Evolutionary conservation across 2,888 invertebrate genomes (phyloP), one percentile per base, ranked within the genome.

Genomic region (Drosophila monieri): DNA sequence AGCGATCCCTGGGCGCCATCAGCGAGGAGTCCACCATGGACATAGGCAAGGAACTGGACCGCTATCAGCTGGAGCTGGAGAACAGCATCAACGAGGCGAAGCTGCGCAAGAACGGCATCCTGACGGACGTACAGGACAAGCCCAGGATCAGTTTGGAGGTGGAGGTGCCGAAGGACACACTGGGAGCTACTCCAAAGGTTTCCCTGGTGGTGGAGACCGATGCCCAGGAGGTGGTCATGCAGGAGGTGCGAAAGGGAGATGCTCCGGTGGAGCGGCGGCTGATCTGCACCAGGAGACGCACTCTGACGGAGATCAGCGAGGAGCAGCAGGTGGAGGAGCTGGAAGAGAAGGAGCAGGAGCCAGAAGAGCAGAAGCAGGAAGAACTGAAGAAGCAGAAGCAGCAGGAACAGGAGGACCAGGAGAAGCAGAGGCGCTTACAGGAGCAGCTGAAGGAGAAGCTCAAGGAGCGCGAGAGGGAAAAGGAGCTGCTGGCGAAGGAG

Each of bases 41-140:
- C 59, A 92, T 92, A 67, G 91, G 90, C 15, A 89, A 89, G 48
- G 91, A 92, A 55, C 66, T 92, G 18, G 92, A 92, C 74, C 88
- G 86, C 6, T 92, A 92, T 73, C 92, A 92, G 62, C 59, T 91
- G 41, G 92, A 92, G 74, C 67, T 92, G 35, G 92, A 92, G 67
- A 92, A 92, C 35, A 92, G 92, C 74, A 92, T 92, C 12, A 92
- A 92, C 56, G 92, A 92, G 61, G 91, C 91, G 0, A 92, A 91
- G 73, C 61, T 89, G 37, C 85, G 88, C 30, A 91, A 90, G 58
- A 75, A 71, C 35, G 74, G 73, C 14, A 12, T 65, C 15, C 23
- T 58, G 27, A 43, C 23, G 64, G 49, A 41, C 15, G 73, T 66
- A 30, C 44, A 37, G 47, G 72, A 57, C 52, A 15, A 9, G 44